A percentile compares a stretch with the other conserved stretches of the same genome.
Evolutionary conservation across 2,113 vertebrate genomes (phyloP).

Genomic region (Paramisgurnus dabryanus): DNA sequence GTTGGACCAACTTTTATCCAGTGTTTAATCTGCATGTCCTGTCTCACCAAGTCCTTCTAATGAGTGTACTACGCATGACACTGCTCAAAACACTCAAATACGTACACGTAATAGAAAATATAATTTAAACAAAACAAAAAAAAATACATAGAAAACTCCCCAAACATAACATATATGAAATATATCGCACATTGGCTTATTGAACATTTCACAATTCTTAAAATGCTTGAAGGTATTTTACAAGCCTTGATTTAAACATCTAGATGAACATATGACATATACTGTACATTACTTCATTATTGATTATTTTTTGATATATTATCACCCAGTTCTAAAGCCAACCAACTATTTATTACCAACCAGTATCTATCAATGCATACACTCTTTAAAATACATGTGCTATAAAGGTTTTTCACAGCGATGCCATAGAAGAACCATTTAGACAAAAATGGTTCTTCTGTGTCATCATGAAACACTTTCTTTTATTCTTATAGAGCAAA

Average conservation of each 20-base stretch:
- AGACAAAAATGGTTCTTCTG: too few species aligned
- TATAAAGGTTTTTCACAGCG: too few species aligned
- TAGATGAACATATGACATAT: slow-evolving; percentile 66
- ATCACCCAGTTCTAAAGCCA: slow-evolving; percentile 23
- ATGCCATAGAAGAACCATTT: too few species aligned
- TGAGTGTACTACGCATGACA: slow-evolving; percentile 48
- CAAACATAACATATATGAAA: slow-evolving; percentile 61
- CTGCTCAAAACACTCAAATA: slow-evolving; percentile 42
- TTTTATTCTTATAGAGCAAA: slow-evolving; percentile 10
- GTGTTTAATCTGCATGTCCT: neutral
- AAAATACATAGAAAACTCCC: slow-evolving; percentile 24
- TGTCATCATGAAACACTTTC: too few species aligned
- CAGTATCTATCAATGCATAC: slow-evolving; percentile 18
- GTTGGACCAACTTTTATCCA: too few species aligned
- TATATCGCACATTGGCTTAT: slow-evolving; percentile 58
- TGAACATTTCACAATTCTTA: slow-evolving; percentile 65
- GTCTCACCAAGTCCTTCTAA: slow-evolving; percentile 49
- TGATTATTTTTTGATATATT: neutral
- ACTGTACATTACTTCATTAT: slow-evolving; percentile 56
- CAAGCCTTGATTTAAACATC: slow-evolving; percentile 59
- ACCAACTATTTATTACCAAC: neutral
- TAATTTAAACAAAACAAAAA: slow-evolving; percentile 39
- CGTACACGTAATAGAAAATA: slow-evolving; percentile 19
- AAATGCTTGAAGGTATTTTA: slow-evolving; percentile 65
- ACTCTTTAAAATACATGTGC: too few species aligned